Evolutionary conservation across 2,888 invertebrate species (phyloP).

Genomic region (Ennomos erosarius): DNA sequence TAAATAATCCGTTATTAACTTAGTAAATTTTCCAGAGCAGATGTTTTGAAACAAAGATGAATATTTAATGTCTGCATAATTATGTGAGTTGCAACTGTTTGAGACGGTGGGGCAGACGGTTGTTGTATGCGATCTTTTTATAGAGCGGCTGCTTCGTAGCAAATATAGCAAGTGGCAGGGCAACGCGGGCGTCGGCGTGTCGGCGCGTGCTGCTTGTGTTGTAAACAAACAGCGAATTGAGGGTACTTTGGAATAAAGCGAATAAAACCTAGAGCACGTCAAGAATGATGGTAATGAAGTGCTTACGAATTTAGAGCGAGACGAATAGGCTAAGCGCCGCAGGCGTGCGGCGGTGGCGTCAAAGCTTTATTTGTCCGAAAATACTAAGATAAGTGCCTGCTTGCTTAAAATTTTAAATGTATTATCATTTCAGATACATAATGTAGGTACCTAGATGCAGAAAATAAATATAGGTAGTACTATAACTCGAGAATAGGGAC

Average conservation of each 20-base stretch:
- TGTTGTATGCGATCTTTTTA: slow-evolving; percentile 66
- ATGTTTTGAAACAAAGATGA: slow-evolving; percentile 24
- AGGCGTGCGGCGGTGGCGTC: too few relatives aligned
- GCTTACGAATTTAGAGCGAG: slow-evolving; percentile 12
- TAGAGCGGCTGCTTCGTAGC: slow-evolving; percentile 65
- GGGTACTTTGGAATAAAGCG: slow-evolving; percentile 23
- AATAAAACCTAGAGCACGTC: slow-evolving; percentile 1
- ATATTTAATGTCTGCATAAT: slow-evolving; percentile 27
- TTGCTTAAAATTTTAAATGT: too few relatives aligned
- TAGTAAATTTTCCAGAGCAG: slow-evolving; percentile 17
- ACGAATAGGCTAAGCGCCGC: slow-evolving; percentile 14
- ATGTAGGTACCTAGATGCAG: too few relatives aligned
- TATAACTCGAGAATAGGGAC: too few relatives aligned
- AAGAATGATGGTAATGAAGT: slow-evolving; percentile 15
- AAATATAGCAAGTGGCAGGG: slow-evolving; percentile 60
- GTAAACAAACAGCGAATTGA: slow-evolving; percentile 28
- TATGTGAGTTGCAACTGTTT: slow-evolving; percentile 42
- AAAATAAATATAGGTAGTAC: too few relatives aligned
- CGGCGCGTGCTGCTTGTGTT: slow-evolving; percentile 34
- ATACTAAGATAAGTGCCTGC: too few relatives aligned
- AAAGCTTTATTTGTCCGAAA: too few relatives aligned
- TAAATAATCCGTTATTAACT: not conserved
- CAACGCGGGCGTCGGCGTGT: slow-evolving; percentile 52
- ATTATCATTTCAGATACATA: too few relatives aligned
- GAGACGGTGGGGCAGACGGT: slow-evolving; percentile 72